Base-by-base conservation (phyloP, 1,140 invertebrate genomes). In the Drosophila miranda region DNA sequence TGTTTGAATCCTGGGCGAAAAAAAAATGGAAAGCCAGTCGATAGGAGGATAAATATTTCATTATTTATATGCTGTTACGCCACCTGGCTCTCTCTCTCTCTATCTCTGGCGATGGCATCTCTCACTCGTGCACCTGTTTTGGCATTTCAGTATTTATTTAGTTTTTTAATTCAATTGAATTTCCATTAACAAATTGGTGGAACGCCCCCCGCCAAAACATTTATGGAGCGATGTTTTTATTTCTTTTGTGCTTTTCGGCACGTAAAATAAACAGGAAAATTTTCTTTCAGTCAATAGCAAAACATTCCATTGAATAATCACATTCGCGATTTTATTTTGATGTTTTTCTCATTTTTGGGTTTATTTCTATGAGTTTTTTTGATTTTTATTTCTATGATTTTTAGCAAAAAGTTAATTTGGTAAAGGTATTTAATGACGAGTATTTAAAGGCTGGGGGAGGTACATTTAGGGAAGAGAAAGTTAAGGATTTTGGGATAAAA, bases 181-280 rank as follows among this genome's bases (percentile, higher is more conserved):
- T 86, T 86, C 74, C 81, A 86, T 86, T 86, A 87, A 87, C 82
- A 87, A 86, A 86, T 86, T 87, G 81, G 56, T 43, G 26, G n/a
- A 68, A 30, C 2, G 19, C 5, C 23, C 23, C 0, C 23, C 0
- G n/a, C n/a, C 23, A 26, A 0, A 26, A 67, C 61, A 68, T 67
- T 68, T 68, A 67, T 68, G 64, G 51, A 42, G 62, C 8, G 26
- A 26, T 34, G 42, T 54, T 59, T 13, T 28, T 21, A 11, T 48
- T 67, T 42, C 45, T 42, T 42, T 68, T 68, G 55, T 67, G 30
- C 55, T 48, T 67, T 26, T 48, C n/a, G 26, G 34, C n/a, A 66
- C 11, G 54, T 55, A 34, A 42, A 55, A 67, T 67, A 8, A 38
- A 11, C 43, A 34, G 8, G 8, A 34, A 8, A 9, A 34, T 34